Conservation (phyloP, 2,797 vertebrate genomes). For the Chiroxiphia lanceolata region DNA sequence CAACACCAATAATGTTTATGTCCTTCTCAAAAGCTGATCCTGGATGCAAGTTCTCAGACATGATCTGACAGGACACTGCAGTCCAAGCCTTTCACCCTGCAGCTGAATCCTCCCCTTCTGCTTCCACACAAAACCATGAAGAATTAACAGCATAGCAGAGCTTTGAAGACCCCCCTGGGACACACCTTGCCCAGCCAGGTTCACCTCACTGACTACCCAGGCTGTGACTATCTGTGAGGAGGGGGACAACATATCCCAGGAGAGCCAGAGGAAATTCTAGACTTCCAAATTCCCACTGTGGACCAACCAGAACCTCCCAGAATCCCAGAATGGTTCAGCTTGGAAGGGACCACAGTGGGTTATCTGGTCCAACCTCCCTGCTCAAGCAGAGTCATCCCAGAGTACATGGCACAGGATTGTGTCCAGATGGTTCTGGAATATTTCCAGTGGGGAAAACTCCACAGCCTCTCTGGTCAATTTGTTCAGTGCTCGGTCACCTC, state of each 20-base stretch:
- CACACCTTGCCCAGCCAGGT: background rate
- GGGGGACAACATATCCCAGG: background rate
- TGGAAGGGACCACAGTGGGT: background rate
- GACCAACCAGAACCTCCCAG: background rate
- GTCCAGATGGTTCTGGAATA: background rate
- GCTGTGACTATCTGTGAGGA: background rate
- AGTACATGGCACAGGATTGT: background rate
- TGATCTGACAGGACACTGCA: background rate
- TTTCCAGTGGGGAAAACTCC: background rate
- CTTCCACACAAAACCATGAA: background rate
- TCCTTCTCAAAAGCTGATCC: background rate
- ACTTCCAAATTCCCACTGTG: background rate
- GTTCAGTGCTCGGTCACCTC: background rate
- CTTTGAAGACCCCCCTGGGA: no score
- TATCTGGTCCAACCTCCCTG: background rate
- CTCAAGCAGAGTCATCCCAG: background rate
- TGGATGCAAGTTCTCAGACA: accelerated
- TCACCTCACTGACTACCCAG: background rate
- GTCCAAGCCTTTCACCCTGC: background rate
- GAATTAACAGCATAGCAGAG: accelerated
- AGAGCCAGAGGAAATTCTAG: no score
- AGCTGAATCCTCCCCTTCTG: accelerated
- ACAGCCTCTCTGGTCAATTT: background rate
- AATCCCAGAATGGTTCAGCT: background rate
- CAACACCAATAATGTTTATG: accelerated